Conservation (phyloP, 2,797 vertebrate species). For the Coregonus suidteri region DNA sequence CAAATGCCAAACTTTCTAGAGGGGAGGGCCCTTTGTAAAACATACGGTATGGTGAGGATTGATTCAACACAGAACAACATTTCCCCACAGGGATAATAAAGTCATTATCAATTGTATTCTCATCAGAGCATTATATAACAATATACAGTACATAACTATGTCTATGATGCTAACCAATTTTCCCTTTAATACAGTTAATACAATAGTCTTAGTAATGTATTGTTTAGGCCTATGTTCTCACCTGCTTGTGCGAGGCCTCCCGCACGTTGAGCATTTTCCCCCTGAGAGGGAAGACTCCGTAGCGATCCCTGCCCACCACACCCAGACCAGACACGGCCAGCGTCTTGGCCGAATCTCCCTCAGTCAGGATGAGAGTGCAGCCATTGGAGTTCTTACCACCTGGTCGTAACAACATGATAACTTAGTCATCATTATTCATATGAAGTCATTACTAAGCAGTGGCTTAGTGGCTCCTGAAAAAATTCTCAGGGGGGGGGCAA, state of each 20-base stretch:
- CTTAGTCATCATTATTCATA: slow-evolving; percentile 55
- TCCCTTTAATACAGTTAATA: too few species aligned
- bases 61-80: not conserved
- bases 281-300: slow-evolving; percentile 92
- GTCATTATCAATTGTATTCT: too few species aligned
- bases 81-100: not conserved
- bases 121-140: too few species aligned
- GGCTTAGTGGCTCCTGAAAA: too few species aligned
- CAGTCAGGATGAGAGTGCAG: slow-evolving; percentile 96
- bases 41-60: not conserved
- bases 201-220: too few species aligned
- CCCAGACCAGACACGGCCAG: slow-evolving; percentile 96
- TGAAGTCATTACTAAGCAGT: too few species aligned
- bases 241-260: slow-evolving; percentile 97
- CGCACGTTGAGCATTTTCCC: slow-evolving; percentile 99
- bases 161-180: too few species aligned
- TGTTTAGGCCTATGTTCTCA: slow-evolving; percentile 41
- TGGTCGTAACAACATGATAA: slow-evolving; percentile 70
- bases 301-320: slow-evolving; percentile 93
- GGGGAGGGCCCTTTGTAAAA: not conserved
- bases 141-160: too few species aligned
- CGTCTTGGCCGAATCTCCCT: slow-evolving; percentile 98
- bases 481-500: too few species aligned
- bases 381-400: slow-evolving; percentile 89
- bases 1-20: not conserved